phyloP scores from a whole-genome alignment of 2,113 vertebrate species.

The Oryzias woworae region DNA sequence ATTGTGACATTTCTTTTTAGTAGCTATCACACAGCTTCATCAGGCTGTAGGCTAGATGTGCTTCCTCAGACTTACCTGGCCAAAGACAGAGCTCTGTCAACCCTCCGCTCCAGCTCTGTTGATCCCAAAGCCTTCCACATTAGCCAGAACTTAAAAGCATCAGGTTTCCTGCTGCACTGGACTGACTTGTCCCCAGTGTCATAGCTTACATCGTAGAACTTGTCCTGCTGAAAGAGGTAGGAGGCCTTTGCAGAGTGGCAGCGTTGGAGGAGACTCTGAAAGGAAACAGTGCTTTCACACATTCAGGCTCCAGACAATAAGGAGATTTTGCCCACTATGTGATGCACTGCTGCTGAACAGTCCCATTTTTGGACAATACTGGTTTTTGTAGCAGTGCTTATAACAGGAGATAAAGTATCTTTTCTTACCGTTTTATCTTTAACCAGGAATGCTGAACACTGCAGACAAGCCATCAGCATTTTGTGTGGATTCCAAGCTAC shows the following conservation, averaged over 20 bases:
- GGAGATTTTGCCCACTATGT: too few relatives aligned
- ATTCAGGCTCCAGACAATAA: too few relatives aligned
- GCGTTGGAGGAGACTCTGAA: conserved; percentile 59
- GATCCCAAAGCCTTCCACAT: conserved; percentile 87
- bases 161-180: conserved; percentile 85
- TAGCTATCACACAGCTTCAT: too few relatives aligned
- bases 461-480: conserved; percentile 86
- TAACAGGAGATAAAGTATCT: too few relatives aligned
- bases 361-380: too few relatives aligned
- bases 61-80: conserved; percentile 70
- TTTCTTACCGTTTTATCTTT: conserved; percentile 78
- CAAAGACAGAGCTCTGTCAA: conserved; percentile 82
- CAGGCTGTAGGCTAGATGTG: not conserved
- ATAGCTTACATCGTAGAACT: conserved; percentile 84
- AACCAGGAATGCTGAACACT: conserved; percentile 85
- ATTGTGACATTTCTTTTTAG: too few relatives aligned
- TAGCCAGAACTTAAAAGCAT: conserved; percentile 87
- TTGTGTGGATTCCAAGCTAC: conserved; percentile 90
- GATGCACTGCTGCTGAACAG: too few relatives aligned
- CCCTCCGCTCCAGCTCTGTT: conserved; percentile 80
- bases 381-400: too few relatives aligned
- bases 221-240: conserved; percentile 86
- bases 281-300: not conserved
- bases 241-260: conserved; percentile 74
- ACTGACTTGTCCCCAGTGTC: conserved; percentile 87